A percentile compares a stretch with the other conserved stretches of the same genome.
Evolutionary conservation across 64 coral and sea anemone species (phyloP).

Genomic region (Actinia tenebrosa): DNA sequence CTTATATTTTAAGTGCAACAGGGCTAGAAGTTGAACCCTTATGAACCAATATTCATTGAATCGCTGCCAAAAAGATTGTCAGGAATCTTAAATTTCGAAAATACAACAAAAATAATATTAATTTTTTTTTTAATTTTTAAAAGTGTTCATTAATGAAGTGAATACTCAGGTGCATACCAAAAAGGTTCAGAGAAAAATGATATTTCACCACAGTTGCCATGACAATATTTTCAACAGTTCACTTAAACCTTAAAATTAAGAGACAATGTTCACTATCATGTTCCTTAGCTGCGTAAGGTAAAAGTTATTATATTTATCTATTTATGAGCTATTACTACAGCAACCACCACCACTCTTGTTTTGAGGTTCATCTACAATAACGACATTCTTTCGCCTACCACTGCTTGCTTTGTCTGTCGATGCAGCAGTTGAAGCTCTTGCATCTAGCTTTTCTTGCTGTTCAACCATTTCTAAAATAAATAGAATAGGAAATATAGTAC

Average conservation of each 20-base stretch:
- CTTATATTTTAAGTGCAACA: no score
- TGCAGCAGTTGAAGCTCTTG: constrained; percentile 36
- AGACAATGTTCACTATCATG: no score
- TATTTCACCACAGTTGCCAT: background rate
- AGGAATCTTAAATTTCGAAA: no score
- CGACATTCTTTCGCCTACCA: constrained; percentile 65
- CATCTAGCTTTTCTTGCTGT: constrained; percentile 67
- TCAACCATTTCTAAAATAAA: constrained; percentile 61
- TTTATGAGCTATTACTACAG: constrained; percentile 33
- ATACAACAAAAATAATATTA: no score
- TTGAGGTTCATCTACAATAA: constrained; percentile 79
- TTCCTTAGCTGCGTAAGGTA: background rate
- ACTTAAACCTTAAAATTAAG: no score
- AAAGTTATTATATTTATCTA: background rate
- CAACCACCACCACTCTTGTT: constrained; percentile 43
- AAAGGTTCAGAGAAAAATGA: background rate
- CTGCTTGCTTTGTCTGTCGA: constrained; percentile 27
- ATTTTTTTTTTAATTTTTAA: no score
- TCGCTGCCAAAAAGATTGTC: background rate
- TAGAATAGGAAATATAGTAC: background rate
- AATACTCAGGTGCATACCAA: background rate
- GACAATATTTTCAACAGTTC: background rate
- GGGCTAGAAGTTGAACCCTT: no score
- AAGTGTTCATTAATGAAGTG: no score
- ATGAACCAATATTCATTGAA: no score